Evolutionary conservation across 1,140 invertebrate genomes (phyloP).

Genomic region (Drosophila subobscura): DNA sequence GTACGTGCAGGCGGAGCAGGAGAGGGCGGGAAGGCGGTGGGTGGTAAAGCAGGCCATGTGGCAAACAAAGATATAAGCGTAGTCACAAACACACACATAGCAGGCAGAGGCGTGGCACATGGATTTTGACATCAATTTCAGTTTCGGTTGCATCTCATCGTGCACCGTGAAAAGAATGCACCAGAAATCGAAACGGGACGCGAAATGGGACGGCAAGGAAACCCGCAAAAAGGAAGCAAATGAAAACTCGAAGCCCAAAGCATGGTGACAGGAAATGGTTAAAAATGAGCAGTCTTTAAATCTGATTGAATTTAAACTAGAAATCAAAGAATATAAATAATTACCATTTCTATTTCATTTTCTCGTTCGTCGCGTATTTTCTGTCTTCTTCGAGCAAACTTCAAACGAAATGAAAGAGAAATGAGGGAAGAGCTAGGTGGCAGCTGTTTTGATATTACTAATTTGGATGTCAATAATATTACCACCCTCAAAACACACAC

Average conservation of each 20-base stretch:
- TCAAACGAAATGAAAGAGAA: conserved; percentile 39
- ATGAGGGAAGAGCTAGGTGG: conserved; percentile 2
- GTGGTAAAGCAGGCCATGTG: conserved; percentile 71
- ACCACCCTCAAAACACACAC: conserved; percentile 34
- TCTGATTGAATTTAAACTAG: conserved; percentile 28
- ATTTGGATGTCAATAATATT: conserved; percentile 80
- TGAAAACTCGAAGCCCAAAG: not conserved
- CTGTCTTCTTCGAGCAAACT: conserved; percentile 2
- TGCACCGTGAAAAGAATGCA: conserved; percentile 4
- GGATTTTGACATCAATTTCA: conserved; percentile 20
- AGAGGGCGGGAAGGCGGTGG: conserved; percentile 20
- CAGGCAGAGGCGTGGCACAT: conserved; percentile 10
- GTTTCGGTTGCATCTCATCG: conserved; percentile 1
- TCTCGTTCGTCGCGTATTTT: not conserved
- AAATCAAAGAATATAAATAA: not conserved
- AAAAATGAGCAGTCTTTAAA: conserved; percentile 1
- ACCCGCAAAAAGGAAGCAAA: not conserved
- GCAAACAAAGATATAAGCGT: conserved; percentile 75
- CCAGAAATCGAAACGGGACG: not conserved
- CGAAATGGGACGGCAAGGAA: no score
- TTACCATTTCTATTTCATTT: not conserved
- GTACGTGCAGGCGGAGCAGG: not conserved
- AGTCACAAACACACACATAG: conserved; percentile 33
- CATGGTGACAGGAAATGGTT: not conserved
- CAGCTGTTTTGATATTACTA: conserved; percentile 40